These are phyloP conservation scores for Sparidentex hasta DNA, from an alignment of 2,797 vertebrate genomes.

Conservation along the genomic window DNA sequence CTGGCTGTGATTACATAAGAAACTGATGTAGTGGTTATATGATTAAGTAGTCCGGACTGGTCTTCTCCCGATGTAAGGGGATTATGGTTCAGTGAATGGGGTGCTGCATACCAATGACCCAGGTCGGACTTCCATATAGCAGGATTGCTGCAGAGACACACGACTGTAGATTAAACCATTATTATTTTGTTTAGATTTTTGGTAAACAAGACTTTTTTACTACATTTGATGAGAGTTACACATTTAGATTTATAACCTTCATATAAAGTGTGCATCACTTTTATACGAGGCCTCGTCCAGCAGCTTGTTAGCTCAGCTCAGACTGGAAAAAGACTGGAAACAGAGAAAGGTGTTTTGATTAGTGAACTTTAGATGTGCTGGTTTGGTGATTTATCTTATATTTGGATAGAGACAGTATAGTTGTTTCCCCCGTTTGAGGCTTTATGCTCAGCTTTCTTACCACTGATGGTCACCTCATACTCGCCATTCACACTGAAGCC, in stretches of 20 bases:
- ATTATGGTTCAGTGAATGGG: slow-evolving; percentile 57
- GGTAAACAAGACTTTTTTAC: too few species aligned
- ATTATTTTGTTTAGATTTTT: too few species aligned
- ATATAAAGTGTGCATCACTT: too few species aligned
- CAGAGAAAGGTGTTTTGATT: neutral
- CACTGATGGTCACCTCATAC: too few species aligned
- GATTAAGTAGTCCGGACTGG: slow-evolving; percentile 54
- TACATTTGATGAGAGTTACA: too few species aligned
- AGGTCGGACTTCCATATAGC: neutral
- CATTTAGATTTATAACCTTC: too few species aligned
- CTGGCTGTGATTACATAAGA: slow-evolving; percentile 52
- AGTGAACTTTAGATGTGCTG: too few species aligned
- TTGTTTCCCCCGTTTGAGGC: too few species aligned
- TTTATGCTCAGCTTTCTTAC: too few species aligned
- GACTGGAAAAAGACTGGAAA: neutral
- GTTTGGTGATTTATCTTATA: too few species aligned
- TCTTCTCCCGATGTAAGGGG: slow-evolving; percentile 58
- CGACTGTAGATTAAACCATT: slow-evolving; percentile 1
- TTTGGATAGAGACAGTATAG: too few species aligned
- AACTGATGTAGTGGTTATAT: slow-evolving; percentile 48
- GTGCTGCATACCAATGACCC: slow-evolving; percentile 23
- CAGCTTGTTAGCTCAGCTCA: neutral
- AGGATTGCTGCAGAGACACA: neutral
- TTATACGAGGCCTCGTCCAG: neutral
- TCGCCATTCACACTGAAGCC: too few species aligned